A percentile compares a stretch with the other conserved stretches of the same genome.
Conservation (phyloP, 2,113 vertebrate genomes). For the Aptenodytes patagonicus region DNA sequence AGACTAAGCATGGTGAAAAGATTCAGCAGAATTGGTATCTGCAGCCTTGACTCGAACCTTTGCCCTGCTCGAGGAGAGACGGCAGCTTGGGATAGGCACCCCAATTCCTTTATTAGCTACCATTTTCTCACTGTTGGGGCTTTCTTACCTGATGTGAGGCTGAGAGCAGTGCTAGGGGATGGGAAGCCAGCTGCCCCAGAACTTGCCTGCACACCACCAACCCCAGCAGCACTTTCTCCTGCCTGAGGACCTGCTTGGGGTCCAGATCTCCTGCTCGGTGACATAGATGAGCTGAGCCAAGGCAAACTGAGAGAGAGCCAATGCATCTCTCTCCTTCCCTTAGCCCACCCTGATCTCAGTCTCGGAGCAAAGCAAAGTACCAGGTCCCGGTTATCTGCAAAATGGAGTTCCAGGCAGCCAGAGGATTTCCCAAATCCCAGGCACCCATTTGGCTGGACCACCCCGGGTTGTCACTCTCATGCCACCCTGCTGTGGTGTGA, state of each 20-base stretch:
- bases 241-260: not conserved
- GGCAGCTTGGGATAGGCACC: not conserved
- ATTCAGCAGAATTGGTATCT: not conserved
- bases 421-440: not conserved
- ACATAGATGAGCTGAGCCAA: not conserved
- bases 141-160: not conserved
- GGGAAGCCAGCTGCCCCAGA: not conserved
- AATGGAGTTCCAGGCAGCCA: not conserved
- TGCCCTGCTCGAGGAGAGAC: not conserved
- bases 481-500: not conserved
- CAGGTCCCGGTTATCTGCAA: not conserved
- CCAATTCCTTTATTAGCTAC: not conserved
- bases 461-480: not conserved
- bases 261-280: not conserved
- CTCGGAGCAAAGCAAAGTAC: not conserved
- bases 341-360: not conserved
- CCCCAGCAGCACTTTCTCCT: not conserved
- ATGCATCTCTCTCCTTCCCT: not conserved
- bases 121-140: not conserved
- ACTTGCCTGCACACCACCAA: not conserved
- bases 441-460: not conserved
- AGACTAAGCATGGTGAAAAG: not conserved
- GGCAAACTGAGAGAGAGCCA: not conserved
- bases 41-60: not conserved
- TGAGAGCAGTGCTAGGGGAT: not conserved